Evolutionary conservation across 2,888 invertebrate species (phyloP), one percentile per base, ranked within the genome.

Genomic region (Metalampra italica): DNA sequence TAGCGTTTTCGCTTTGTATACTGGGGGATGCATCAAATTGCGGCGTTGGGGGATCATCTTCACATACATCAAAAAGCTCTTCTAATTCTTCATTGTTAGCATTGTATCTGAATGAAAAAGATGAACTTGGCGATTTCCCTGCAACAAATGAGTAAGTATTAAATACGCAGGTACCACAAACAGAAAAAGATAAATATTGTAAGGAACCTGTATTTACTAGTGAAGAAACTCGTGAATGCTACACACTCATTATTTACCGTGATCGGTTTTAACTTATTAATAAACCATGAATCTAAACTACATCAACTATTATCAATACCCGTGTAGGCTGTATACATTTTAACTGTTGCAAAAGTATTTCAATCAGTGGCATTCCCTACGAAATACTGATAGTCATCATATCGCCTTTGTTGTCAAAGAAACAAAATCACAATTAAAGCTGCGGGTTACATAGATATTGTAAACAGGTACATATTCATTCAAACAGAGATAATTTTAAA

Each of bases 61-160:
- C 92, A 66, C 93, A 93, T 43, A 90, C 90, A 46, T 91, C 90
- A 63, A 90, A 92, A 9, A 94, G 68, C 66, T 94, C 94, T 63
- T 94, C 94, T 47, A 94, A 72, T 74, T 94, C 93, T 64, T 94
- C 94, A 67, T 93, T 94, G 62, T 93, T 94, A n/a, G 94, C 93
- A 83, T 93, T 93, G 66, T 94, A 95, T 66, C 93, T 92, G 62
- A 94, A 93, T 7, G 93, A 90, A 49, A 92, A 77, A 30, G 90
- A 82, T 41, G 91, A 73, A 55, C 78, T 86, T 50, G 86, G 82
- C 46, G 88, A 74, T 71, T 89, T 89, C 47, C 84, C 87, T 89
- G 64, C 55, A 82, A 77, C 45, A 47, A 56, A 47, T 38, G 45
- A n/a, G 7, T 36, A n/a, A 32, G 1, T n/a, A n/a, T 22, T 22